These are phyloP conservation scores for Heteronetta atricapilla DNA, from an alignment of 2,113 vertebrate species.

Conservation along the genomic window DNA sequence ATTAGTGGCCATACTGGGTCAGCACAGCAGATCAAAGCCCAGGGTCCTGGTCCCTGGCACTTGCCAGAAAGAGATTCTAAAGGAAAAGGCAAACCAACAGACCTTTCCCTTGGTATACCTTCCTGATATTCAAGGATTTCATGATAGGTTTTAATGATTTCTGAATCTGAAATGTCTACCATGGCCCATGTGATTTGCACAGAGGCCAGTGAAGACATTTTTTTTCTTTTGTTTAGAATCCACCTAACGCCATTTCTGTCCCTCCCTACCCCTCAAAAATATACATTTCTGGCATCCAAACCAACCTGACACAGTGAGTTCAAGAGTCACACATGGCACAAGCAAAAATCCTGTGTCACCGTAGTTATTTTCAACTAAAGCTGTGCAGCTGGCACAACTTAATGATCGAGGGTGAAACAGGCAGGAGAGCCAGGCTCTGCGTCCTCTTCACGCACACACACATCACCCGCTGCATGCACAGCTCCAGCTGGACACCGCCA, in stretches of 20 bases:
- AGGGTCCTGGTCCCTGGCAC: background rate
- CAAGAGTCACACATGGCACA: background rate
- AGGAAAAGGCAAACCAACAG: background rate
- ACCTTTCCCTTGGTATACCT: background rate
- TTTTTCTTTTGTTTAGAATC: background rate
- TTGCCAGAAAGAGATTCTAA: background rate
- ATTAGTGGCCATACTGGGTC: background rate
- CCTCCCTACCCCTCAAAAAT: background rate
- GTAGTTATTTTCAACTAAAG: background rate
- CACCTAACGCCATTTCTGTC: background rate
- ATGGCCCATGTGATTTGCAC: rapidly evolving
- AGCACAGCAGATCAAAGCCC: background rate
- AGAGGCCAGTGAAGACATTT: background rate
- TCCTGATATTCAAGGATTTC: background rate
- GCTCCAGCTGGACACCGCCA: background rate
- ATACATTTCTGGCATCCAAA: background rate
- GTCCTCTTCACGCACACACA: background rate
- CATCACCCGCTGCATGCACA: too few species aligned
- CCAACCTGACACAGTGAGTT: background rate
- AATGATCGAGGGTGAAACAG: background rate
- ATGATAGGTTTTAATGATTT: background rate
- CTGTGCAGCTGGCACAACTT: background rate
- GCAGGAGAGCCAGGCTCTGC: background rate
- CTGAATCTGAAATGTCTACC: background rate
- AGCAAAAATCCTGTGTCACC: background rate